Percentiles rank a stretch among this genome's conserved stretches.
These are phyloP conservation scores for Cynocephalus volans DNA, from an alignment of 2,113 vertebrate species.

Conservation along the genomic window DNA sequence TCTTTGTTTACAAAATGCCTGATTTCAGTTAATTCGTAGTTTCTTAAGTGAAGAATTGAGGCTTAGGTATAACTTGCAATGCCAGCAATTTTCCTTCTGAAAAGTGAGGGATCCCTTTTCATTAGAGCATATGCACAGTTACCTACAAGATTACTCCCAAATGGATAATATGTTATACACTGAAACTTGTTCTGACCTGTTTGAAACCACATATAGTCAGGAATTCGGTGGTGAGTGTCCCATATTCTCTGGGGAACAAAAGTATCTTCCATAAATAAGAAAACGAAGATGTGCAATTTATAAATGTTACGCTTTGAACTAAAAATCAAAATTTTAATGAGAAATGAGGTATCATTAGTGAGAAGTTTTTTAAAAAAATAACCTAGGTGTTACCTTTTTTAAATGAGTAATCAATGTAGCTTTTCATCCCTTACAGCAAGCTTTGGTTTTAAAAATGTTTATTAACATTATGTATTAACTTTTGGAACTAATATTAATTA, in stretches of 20 bases:
- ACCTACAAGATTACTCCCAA: neutral
- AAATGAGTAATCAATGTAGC: neutral
- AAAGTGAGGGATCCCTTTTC: neutral
- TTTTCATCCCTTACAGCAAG: neutral
- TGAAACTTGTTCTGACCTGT: neutral
- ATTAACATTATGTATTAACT: neutral
- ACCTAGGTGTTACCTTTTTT: neutral
- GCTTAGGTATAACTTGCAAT: neutral
- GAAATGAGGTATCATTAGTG: neutral
- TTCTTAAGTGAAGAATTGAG: neutral
- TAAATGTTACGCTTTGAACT: neutral
- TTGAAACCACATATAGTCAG: neutral
- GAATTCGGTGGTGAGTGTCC: neutral
- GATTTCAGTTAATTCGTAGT: neutral
- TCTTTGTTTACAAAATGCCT: neutral
- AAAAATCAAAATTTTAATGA: neutral
- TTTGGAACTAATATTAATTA: neutral
- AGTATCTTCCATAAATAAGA: neutral
- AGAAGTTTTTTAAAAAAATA: neutral
- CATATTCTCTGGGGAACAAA: neutral
- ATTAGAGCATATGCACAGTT: neutral
- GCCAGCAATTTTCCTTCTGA: neutral
- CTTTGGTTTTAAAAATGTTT: slow-evolving; percentile 45
- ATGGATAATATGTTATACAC: neutral
- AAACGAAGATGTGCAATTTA: neutral